Evolutionary conservation across 2,797 vertebrate species (phyloP), one percentile per base, ranked within the genome.

Genomic region (Geotrypetes seraphini): DNA sequence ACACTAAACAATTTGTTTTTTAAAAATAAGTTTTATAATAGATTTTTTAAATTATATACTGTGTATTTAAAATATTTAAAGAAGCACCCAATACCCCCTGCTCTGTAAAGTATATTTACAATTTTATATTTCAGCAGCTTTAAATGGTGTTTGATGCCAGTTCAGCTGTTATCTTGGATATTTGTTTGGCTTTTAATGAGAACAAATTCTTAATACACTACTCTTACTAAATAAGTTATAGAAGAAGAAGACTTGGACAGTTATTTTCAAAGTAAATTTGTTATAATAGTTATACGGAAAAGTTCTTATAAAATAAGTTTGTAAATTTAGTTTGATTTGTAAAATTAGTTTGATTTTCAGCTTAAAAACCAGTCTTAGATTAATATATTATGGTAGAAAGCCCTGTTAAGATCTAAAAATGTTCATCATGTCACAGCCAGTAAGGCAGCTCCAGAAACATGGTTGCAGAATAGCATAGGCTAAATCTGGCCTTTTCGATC

Each of bases 221-320:
- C n/a, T n/a, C n/a, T n/a, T n/a, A n/a, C 33, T 33, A 47, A 52
- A 36, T 16, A 14, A 54, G 43, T 64, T 72, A 62, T 66, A 66
- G 62, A 60, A 43, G 36, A 39, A 69, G 32, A n/a, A n/a, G n/a
- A n/a, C n/a, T n/a, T n/a, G n/a, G n/a, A 68, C 43, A 60, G 43
- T 62, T 78, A 75, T 78, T 79, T 79, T 77, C 79, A 26, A 64
- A 73, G 28, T n/a, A n/a, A n/a, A n/a, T n/a, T n/a, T n/a, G n/a
- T n/a, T n/a, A n/a, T n/a, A n/a, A n/a, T n/a, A n/a, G n/a, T n/a
- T n/a, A n/a, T 69, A 73, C 64, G 68, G 67, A 62, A 70, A 67
- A 10, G 33, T 60, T 68, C 49, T 50, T 62, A 45, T 45, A 35
- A 37, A 28, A 38, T 42, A 12, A 28, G 7, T 44, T 42, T 10